phyloP scores from a whole-genome alignment of 2,888 invertebrate genomes.

The Drosophila lacicola region DNA sequence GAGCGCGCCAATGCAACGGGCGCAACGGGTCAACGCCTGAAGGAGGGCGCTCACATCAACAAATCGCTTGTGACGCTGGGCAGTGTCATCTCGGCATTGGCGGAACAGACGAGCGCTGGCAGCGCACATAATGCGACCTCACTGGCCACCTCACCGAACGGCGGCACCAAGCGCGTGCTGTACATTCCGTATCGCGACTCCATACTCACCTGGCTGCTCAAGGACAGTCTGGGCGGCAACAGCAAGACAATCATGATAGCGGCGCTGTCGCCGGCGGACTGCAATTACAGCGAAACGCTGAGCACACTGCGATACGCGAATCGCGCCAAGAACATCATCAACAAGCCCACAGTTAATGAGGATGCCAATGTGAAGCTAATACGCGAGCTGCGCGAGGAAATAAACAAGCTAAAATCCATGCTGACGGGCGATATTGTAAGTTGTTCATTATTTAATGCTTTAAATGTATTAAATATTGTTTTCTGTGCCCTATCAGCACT shows the following conservation, averaged over 20 bases:
- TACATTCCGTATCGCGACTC: conserved; percentile 96
- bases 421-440: conserved; percentile 89
- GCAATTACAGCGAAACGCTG: conserved; percentile 94
- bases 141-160: conserved; percentile 82
- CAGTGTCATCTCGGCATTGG: conserved; percentile 94
- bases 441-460: conserved; percentile 11
- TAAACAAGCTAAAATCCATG: conserved; percentile 91
- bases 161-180: conserved; percentile 86
- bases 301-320: conserved; percentile 95
- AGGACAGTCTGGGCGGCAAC: conserved; percentile 95
- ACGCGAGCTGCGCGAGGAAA: conserved; percentile 93
- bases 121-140: conserved; percentile 65
- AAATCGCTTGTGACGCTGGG: conserved; percentile 95
- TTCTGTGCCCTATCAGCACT: conserved; percentile 82
- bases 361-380: conserved; percentile 95
- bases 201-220: conserved; percentile 94
- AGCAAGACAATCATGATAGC: conserved; percentile 97
- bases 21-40: conserved; percentile 94
- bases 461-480: background rate
- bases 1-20: conserved; percentile 95
- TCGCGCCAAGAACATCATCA: conserved; percentile 95
- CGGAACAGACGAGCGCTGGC: conserved; percentile 86
- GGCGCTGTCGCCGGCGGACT: conserved; percentile 92
- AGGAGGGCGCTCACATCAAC: conserved; percentile 96
- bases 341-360: conserved; percentile 95